A percentile compares a stretch with the other conserved stretches of the same genome.
Evolutionary conservation across 1,140 invertebrate species (phyloP).

Genomic region (Dufourea novaeangliae): DNA sequence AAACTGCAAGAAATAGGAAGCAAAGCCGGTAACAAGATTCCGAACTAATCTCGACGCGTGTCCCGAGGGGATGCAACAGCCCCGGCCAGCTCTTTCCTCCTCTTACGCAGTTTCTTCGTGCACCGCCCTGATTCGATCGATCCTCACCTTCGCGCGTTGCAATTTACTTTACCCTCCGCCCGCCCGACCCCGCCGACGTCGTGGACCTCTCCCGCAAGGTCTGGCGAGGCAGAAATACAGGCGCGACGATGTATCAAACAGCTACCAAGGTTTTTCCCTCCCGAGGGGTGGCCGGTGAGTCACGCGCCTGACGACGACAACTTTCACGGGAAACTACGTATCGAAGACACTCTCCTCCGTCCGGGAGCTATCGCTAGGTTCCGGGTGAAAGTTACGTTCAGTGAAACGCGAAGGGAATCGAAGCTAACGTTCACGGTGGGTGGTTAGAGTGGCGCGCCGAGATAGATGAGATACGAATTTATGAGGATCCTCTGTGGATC

Average conservation of each 20-base stretch:
- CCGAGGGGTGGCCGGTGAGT: conserved; percentile 45
- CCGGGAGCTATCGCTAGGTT: conserved; percentile 10
- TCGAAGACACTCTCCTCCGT: not conserved
- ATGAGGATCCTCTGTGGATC: not conserved
- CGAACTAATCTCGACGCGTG: conserved; percentile 31
- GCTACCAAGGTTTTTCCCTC: conserved; percentile 9
- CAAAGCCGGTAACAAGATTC: not conserved
- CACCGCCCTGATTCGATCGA: conserved; percentile 75
- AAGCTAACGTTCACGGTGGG: conserved; percentile 19
- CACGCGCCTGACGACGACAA: conserved; percentile 40
- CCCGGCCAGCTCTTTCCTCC: conserved; percentile 33
- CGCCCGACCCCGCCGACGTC: not conserved
- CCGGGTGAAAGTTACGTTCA: conserved; percentile 37
- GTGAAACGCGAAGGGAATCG: conserved; percentile 11
- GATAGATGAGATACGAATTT: conserved; percentile 4
- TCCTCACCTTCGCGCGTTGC: conserved; percentile 65
- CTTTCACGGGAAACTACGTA: conserved; percentile 39
- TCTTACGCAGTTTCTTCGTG: conserved; percentile 52
- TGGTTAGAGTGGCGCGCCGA: conserved; percentile 30
- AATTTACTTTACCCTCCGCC: conserved; percentile 49
- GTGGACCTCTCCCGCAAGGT: not conserved
- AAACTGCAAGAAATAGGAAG: not conserved
- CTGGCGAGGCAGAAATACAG: conserved; percentile 21
- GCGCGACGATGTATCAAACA: conserved; percentile 10
- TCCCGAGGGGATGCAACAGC: conserved; percentile 51